phyloP scores from a whole-genome alignment of 1,140 invertebrate species.

The Trichonephila clavipes region DNA sequence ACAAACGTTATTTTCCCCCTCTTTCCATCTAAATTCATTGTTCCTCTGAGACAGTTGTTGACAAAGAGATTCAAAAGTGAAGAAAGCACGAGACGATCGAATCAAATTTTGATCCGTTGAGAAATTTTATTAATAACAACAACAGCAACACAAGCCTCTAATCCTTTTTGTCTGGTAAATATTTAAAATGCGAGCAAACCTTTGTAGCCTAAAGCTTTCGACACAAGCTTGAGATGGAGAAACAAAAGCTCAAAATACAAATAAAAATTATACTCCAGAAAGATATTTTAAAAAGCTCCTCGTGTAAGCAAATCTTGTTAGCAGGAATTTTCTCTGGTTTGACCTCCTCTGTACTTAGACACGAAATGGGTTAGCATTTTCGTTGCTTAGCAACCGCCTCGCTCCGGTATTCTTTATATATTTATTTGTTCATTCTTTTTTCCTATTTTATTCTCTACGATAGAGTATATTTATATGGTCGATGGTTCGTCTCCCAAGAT shows the following conservation, averaged over 20 bases:
- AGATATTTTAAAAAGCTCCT: constrained; percentile 55
- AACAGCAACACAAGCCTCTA: neutral
- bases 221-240: neutral
- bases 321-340: constrained; percentile 67
- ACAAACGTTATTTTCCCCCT: too few relatives aligned
- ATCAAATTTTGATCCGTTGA: neutral
- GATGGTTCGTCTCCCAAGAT: constrained; percentile 56
- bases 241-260: neutral
- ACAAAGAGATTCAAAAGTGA: neutral
- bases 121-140: constrained; percentile 28
- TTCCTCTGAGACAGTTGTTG: neutral
- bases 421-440: constrained; percentile 35
- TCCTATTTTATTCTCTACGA: constrained; percentile 14
- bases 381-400: constrained; percentile 60
- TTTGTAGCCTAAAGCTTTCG: neutral
- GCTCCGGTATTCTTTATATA: constrained; percentile 33
- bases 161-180: neutral
- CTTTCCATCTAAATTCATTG: neutral
- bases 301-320: constrained; percentile 73
- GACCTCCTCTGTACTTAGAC: constrained; percentile 67
- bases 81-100: neutral
- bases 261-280: constrained; percentile 27
- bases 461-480: constrained; percentile 69
- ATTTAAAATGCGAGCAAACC: neutral
- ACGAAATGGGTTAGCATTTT: constrained; percentile 63